These are phyloP conservation scores for Cairina moschata DNA, from an alignment of 2,113 vertebrate genomes.

Conservation along the genomic window DNA sequence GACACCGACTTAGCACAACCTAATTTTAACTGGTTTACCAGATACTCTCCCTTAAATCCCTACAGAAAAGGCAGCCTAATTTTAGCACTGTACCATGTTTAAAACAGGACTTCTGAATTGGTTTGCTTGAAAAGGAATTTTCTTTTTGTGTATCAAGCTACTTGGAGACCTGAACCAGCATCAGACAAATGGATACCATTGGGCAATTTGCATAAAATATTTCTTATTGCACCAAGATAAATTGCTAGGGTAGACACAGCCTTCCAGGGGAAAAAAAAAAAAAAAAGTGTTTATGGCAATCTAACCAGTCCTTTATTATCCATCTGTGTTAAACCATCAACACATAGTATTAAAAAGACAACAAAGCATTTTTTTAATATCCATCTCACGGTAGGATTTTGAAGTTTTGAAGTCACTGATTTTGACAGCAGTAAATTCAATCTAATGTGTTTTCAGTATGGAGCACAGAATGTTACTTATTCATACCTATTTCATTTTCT, in stretches of 20 bases:
- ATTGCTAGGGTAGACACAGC: not conserved
- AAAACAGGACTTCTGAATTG: not conserved
- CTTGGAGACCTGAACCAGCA: not conserved
- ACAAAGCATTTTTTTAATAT: not conserved
- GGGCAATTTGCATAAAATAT: not conserved
- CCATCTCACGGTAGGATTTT: not conserved
- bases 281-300: not conserved
- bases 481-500: conserved; percentile 27
- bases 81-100: not conserved
- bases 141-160: not conserved
- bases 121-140: not conserved
- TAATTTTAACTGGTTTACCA: not conserved
- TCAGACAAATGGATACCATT: not conserved
- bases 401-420: not conserved
- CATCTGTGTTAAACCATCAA: not conserved
- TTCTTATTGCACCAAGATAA: not conserved
- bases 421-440: conserved; percentile 43
- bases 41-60: not conserved
- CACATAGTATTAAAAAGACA: not conserved
- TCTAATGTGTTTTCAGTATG: not conserved
- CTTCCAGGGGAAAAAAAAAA: not conserved
- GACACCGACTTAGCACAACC: not conserved
- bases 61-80: not conserved
- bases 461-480: conserved; percentile 7
- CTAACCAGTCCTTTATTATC: not conserved